These are phyloP conservation scores for Gallinago nigripennis DNA, from an alignment of 2,797 vertebrate species.

Conservation along the genomic window DNA sequence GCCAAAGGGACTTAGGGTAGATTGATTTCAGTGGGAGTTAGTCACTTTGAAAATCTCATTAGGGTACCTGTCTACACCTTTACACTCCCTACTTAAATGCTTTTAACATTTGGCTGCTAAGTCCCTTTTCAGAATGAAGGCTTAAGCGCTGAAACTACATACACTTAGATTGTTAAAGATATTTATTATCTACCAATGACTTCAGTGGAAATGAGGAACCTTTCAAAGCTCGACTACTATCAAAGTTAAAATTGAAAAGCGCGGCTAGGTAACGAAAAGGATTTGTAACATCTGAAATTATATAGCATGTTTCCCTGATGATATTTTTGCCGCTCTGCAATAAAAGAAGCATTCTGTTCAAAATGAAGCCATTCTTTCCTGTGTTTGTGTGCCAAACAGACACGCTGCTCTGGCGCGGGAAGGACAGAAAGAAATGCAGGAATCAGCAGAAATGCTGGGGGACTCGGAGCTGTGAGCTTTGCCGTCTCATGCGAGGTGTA, in stretches of 20 bases:
- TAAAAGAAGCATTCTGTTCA: neutral
- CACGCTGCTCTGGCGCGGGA: neutral
- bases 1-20: neutral
- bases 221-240: neutral
- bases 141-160: neutral
- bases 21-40: constrained; percentile 34
- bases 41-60: constrained; percentile 55
- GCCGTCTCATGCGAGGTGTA: neutral
- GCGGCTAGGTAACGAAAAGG: neutral
- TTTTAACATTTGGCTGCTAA: constrained; percentile 7
- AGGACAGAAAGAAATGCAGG: neutral
- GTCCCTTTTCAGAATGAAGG: neutral
- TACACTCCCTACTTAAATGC: neutral
- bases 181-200: constrained; percentile 2
- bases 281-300: neutral
- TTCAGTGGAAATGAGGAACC: neutral
- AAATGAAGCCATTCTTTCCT: neutral
- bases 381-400: neutral
- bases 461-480: neutral
- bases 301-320: neutral
- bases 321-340: neutral
- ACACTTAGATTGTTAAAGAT: neutral
- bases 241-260: neutral
- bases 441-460: neutral
- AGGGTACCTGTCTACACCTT: constrained; percentile 28